Evolutionary conservation across 1,140 invertebrate species (phyloP).

Genomic region (Trichonephila clavipes): DNA sequence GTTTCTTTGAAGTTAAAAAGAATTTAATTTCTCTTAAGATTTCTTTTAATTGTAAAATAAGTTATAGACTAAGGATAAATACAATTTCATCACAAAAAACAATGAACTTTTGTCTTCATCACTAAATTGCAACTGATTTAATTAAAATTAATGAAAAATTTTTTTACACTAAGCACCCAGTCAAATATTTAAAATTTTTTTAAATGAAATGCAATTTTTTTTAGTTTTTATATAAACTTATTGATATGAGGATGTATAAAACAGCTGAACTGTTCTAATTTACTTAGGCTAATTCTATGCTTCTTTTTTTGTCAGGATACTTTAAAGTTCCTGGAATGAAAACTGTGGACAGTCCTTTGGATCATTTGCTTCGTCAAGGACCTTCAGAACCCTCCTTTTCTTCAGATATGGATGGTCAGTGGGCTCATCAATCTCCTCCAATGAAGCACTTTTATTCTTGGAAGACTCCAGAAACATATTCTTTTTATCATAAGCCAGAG

Average conservation of each 20-base stretch:
- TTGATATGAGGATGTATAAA: neutral
- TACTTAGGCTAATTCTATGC: neutral
- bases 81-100: too few relatives aligned
- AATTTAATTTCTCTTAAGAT: too few relatives aligned
- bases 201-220: neutral
- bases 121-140: too few relatives aligned
- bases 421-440: neutral
- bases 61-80: too few relatives aligned
- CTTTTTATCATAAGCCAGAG: conserved; percentile 66
- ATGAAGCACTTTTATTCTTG: conserved; percentile 24
- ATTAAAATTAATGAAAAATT: too few relatives aligned
- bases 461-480: conserved; percentile 55
- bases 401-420: neutral
- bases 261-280: neutral
- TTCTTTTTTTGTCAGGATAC: conserved; percentile 35
- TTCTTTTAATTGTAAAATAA: too few relatives aligned
- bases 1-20: too few relatives aligned
- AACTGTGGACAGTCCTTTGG: conserved; percentile 44
- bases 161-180: too few relatives aligned
- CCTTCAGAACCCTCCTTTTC: neutral
- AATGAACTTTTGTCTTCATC: too few relatives aligned
- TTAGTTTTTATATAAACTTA: neutral
- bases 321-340: conserved; percentile 69
- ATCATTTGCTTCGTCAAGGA: conserved; percentile 54
- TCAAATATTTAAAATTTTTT: neutral